Base-by-base conservation (phyloP, 2,888 invertebrate species). In the Parasteatoda lunata region DNA sequence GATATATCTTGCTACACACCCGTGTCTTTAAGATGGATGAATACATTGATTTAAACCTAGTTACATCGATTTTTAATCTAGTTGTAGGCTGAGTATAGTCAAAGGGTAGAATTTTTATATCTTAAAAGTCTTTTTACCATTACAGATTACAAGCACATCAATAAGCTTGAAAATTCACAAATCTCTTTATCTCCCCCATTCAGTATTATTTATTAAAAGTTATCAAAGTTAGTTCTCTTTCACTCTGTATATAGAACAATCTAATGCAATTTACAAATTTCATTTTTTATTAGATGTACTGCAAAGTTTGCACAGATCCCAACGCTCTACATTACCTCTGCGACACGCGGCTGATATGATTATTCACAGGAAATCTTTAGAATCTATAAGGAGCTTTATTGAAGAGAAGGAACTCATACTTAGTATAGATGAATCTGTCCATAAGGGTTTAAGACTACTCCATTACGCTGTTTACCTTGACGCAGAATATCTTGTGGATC, bases 381-480 rank as follows among this genome's bases (percentile, higher is more conserved):
- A 76, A 65, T 52, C 54, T n/a, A 79, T 88, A 15, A 59, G 64
- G n/a, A 73, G 73, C 4, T 68, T 81, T 30, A 78, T 82, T 8
- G 77, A 82, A n/a, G 79, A 88, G 66, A 75, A 78, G 4, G 65
- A 76, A 5, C n/a, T 81, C 5, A 59, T 71, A 4, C 13, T n/a
- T 9, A 15, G 52, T 0, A 91, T 91, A 47, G 89, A 90, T 82
- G 89, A 89, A 52, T 86, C 90, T 4, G 91, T 92, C 15, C 91
- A 91, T 75, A 91, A 92, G 87, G 97, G 97, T 3, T 93, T 98
- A 71, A 94, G 96, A 87, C 97, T 97, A 0, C 93, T 98, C 64
- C 98, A 98, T 93, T 98, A 97, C 92, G 97, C 97, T 0, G 96
- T 97, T 89, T 97, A 97, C 95, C 96, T 96, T 91, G 94, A 96